These are phyloP conservation scores for Melanotaenia nigrans DNA, from an alignment of 2,797 vertebrate species.

Conservation along the genomic window DNA sequence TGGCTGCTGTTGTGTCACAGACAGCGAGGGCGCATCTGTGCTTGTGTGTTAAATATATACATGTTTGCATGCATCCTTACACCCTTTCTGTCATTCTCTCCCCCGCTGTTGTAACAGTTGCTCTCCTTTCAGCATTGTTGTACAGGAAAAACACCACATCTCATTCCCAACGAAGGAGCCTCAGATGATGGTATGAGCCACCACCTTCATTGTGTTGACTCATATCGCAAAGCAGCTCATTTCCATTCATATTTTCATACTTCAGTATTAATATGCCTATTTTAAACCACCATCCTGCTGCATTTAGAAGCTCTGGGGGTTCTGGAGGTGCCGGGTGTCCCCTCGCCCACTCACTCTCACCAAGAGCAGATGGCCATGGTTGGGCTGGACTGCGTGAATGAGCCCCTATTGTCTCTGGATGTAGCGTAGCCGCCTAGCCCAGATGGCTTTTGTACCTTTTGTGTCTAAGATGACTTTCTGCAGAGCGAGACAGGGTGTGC, in stretches of 20 bases:
- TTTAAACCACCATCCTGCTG: constrained; percentile 24
- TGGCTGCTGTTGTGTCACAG: constrained; percentile 39
- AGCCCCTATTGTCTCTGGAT: constrained; percentile 77
- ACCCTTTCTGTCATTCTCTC: constrained; percentile 28
- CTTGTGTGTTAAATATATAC: constrained; percentile 34
- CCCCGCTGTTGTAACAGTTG: constrained; percentile 69
- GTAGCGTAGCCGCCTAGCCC: constrained; percentile 79
- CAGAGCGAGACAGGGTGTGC: constrained; percentile 62
- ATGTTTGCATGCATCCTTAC: constrained; percentile 46
- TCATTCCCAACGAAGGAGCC: constrained; percentile 54
- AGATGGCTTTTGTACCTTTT: constrained; percentile 84
- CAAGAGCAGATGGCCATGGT: constrained; percentile 79
- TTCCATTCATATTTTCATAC: constrained; percentile 64
- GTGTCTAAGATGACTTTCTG: constrained; percentile 73
- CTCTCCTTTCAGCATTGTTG: constrained; percentile 56
- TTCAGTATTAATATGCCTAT: constrained; percentile 53
- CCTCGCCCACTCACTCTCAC: constrained; percentile 74
- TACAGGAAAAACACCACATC: constrained; percentile 55
- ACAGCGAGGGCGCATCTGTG: constrained; percentile 54
- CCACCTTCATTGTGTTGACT: constrained; percentile 16
- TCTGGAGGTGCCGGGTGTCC: constrained; percentile 63
- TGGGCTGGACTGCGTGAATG: constrained; percentile 69
- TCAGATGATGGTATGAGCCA: constrained; percentile 1
- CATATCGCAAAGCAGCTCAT: constrained; percentile 31
- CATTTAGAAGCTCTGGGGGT: constrained; percentile 41